Base-by-base conservation (phyloP, 2,888 invertebrate genomes). In the Clitarchus hookeri region DNA sequence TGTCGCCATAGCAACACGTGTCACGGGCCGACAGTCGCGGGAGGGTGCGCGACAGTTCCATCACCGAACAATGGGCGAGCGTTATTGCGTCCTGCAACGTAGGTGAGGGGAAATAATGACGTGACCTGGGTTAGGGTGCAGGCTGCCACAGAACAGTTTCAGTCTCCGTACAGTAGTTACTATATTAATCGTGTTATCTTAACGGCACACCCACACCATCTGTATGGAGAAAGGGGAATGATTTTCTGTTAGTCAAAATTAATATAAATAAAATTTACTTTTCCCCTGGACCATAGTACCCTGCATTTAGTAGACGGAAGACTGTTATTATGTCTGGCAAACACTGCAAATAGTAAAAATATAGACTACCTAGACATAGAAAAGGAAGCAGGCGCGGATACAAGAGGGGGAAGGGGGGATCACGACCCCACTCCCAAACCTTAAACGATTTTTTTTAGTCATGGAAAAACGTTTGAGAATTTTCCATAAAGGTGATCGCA, bases 1-100 rank as follows among this genome's bases (percentile, higher is more conserved):
- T 65, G 65, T 65, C 65, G 65, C 65, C 65, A 65, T 65, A 65
- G 65, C 65, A 65, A 65, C 65, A 65, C 65, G 65, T 65, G 65
- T 65, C 65, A 65, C 65, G 65, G 19, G 65, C 65, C 65, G 65
- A 65, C 65, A 65, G 65, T 65, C 65, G 11, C 65, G 19, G 65
- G 65, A 65, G 65, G 65, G 65, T 6, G 23, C 65, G 23, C 65
- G 65, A 8, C 65, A 65, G 65, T 19, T 65, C 65, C 19, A 65
- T 65, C 65, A 19, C 65, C 19, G 65, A 65, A 65, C 65, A 65
- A 65, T 65, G 65, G 65, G 16, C 65, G 65, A 65, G 19, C 65
- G 65, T 65, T 65, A 65, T 65, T 65, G 11, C 65, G 23, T 65
- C 65, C 65, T 65, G 11, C 16, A 65, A 19, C 65, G 65, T 65